Percentiles rank a stretch among this genome's conserved stretches.
phyloP scores from a whole-genome alignment of 2,113 vertebrate genomes.

The Solea solea region DNA sequence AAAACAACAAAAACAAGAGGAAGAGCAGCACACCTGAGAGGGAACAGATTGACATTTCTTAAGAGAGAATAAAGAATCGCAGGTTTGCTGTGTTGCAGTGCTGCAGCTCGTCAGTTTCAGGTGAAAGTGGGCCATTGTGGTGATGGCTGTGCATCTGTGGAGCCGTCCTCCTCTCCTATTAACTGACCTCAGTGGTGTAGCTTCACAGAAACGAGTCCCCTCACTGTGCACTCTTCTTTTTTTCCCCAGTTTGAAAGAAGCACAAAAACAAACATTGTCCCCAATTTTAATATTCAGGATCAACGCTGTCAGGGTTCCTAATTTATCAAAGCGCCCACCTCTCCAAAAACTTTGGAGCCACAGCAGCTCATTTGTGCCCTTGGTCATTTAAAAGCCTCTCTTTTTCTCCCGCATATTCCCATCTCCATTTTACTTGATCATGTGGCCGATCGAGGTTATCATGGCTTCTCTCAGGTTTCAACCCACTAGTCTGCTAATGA shows the following conservation, averaged over 20 bases:
- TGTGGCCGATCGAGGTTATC: constrained; percentile 58
- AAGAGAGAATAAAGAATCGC: constrained; percentile 85
- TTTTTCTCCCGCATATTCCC: neutral
- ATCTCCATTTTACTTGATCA: constrained; percentile 40
- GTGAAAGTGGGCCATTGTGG: constrained; percentile 81
- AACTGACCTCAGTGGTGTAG: constrained; percentile 68
- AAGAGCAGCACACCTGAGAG: constrained; percentile 83
- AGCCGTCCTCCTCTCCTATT: constrained; percentile 47
- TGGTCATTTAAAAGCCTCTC: constrained; percentile 4
- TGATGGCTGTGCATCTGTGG: constrained; percentile 48
- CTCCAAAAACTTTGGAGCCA: neutral
- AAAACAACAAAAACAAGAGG: constrained; percentile 82
- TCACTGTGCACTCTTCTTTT: constrained; percentile 6
- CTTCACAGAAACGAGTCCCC: constrained; percentile 41
- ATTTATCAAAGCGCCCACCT: constrained; percentile 2
- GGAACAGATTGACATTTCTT: constrained; percentile 84
- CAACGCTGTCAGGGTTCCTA: neutral
- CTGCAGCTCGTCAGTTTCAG: constrained; percentile 50
- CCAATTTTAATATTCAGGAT: constrained; percentile 36
- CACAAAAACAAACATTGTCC: constrained; percentile 59
- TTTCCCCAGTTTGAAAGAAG: constrained; percentile 38
- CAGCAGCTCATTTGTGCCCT: neutral
- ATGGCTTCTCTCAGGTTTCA: constrained; percentile 64
- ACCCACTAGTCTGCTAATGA: constrained; percentile 73
- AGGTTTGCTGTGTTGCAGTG: constrained; percentile 70